Percentiles rank a stretch among this genome's conserved stretches.
Conservation (phyloP, 1,140 invertebrate species). For the Bradysia coprophila region DNA sequence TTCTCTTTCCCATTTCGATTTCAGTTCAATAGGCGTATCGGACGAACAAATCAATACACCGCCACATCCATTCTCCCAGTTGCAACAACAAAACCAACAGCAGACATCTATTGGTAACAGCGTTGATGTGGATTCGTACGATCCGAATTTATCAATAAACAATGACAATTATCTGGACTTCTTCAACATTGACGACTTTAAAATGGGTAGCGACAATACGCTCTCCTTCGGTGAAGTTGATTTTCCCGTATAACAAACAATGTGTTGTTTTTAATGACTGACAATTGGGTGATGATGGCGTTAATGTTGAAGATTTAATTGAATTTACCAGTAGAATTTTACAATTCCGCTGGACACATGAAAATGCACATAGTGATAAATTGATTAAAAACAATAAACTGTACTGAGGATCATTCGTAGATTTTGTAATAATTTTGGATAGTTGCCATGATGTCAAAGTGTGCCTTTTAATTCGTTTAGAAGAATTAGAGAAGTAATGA, state of each 20-base stretch:
- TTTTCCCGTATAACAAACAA: conserved; percentile 23
- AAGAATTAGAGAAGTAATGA: too few relatives aligned
- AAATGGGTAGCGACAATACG: conserved; percentile 11
- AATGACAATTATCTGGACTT: conserved; percentile 19
- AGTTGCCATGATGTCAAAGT: too few relatives aligned
- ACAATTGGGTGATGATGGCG: too few relatives aligned
- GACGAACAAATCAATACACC: conserved; percentile 10
- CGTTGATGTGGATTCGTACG: not conserved
- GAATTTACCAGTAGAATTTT: too few relatives aligned
- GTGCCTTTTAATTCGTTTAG: too few relatives aligned
- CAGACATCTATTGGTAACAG: not conserved
- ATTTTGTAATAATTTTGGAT: too few relatives aligned
- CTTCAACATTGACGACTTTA: conserved; percentile 23
- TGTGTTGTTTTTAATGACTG: too few relatives aligned
- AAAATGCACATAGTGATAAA: too few relatives aligned
- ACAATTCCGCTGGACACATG: too few relatives aligned
- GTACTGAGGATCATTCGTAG: too few relatives aligned
- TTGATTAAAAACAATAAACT: too few relatives aligned
- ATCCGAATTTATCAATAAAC: not conserved
- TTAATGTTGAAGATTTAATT: too few relatives aligned
- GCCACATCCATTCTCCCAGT: conserved; percentile 8
- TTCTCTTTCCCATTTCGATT: conserved; percentile 16
- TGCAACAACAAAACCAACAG: not conserved
- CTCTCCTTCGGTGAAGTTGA: conserved; percentile 18
- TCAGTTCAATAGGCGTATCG: conserved; percentile 4